phyloP scores from a whole-genome alignment of 2,113 vertebrate genomes.

The Capreolus pygargus region DNA sequence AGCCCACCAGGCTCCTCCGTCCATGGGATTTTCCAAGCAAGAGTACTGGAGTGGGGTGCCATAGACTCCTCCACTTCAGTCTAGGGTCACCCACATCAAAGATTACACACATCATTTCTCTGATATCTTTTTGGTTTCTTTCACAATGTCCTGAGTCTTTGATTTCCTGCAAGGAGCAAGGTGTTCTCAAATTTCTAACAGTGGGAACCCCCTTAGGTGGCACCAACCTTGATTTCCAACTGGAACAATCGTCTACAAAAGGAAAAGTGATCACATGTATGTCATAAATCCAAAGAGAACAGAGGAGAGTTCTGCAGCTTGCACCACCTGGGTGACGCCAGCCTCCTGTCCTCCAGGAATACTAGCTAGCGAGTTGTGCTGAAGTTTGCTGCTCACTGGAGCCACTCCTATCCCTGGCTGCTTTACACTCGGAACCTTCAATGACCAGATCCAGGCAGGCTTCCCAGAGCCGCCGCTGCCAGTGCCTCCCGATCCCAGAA shows the following conservation, averaged over 20 bases:
- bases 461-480: accelerated
- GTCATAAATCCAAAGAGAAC: neutral
- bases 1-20: neutral
- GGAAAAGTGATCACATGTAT: neutral
- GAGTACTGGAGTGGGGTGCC: neutral
- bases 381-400: neutral
- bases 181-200: too few relatives aligned
- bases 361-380: neutral
- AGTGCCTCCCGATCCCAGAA: neutral
- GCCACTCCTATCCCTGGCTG: too few relatives aligned
- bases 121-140: neutral
- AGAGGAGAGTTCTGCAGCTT: neutral
- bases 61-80: neutral
- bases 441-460: neutral
- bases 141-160: neutral
- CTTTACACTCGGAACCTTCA: neutral
- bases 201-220: neutral
- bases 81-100: neutral
- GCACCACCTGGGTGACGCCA: neutral
- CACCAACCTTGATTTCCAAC: neutral
- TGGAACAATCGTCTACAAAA: too few relatives aligned
- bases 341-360: neutral
- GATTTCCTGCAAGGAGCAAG: neutral
- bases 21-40: neutral
- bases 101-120: neutral